phyloP scores from a whole-genome alignment of 2,888 invertebrate species.

The Phaedon cochleariae region DNA sequence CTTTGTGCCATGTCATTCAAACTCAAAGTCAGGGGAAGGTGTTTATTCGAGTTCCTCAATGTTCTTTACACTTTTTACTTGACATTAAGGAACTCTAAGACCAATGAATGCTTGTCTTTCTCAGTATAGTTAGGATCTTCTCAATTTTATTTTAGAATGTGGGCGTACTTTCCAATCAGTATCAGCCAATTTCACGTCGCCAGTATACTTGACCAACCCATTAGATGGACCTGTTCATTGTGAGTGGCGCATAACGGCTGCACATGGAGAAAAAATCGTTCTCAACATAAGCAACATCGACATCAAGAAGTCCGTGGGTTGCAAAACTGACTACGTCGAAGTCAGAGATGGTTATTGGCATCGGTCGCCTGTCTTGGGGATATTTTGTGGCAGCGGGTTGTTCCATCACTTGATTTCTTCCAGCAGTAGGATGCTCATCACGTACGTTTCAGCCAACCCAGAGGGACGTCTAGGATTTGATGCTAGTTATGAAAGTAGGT shows the following conservation, averaged over 20 bases:
- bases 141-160: slow-evolving; percentile 72
- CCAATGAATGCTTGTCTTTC: too few relatives aligned
- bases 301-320: slow-evolving; percentile 86
- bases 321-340: slow-evolving; percentile 90
- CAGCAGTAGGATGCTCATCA: slow-evolving; percentile 90
- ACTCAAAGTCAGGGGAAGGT: too few relatives aligned
- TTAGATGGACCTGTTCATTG: slow-evolving; percentile 69
- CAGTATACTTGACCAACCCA: slow-evolving; percentile 60
- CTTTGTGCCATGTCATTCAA: too few relatives aligned
- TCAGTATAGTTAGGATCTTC: too few relatives aligned
- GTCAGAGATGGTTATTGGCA: slow-evolving; percentile 96
- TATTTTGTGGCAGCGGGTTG: slow-evolving; percentile 87
- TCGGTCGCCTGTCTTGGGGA: slow-evolving; percentile 86
- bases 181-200: slow-evolving; percentile 81
- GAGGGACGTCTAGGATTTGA: slow-evolving; percentile 84
- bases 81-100: too few relatives aligned
- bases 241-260: slow-evolving; percentile 97
- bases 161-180: slow-evolving; percentile 90
- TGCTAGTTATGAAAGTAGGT: slow-evolving; percentile 87
- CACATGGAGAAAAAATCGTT: slow-evolving; percentile 94
- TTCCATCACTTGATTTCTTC: slow-evolving; percentile 79
- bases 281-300: slow-evolving; percentile 91
- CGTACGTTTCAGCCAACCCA: slow-evolving; percentile 79
- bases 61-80: too few relatives aligned
- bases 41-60: too few relatives aligned